Evolutionary conservation across 2,888 invertebrate genomes (phyloP), one percentile per base, ranked within the genome.

Genomic region (Lissocephala sabroskyi): DNA sequence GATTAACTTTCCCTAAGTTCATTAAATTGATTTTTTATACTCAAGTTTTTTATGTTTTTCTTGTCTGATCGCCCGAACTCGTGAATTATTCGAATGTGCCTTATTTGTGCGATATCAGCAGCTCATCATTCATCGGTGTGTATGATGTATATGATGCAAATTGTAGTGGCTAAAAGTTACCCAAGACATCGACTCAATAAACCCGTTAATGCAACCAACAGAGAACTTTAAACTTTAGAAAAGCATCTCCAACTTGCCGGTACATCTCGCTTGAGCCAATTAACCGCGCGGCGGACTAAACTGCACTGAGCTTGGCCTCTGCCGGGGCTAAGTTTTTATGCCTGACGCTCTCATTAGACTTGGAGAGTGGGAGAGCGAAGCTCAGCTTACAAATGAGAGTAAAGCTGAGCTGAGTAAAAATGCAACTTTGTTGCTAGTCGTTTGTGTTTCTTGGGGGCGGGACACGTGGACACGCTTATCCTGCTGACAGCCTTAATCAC

Each of bases 41-140:
- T n/a, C n/a, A n/a, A n/a, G n/a, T n/a, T n/a, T n/a, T n/a, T n/a
- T n/a, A n/a, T n/a, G n/a, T n/a, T n/a, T n/a, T n/a, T n/a, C n/a
- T n/a, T n/a, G n/a, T n/a, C n/a, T n/a, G n/a, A n/a, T n/a, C n/a
- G n/a, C n/a, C n/a, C n/a, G n/a, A n/a, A n/a, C n/a, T n/a, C n/a
- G n/a, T n/a, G n/a, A n/a, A n/a, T n/a, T n/a, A n/a, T 42, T 49
- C 44, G 40, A 51, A 59, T 43, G 61, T 61, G 61, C 61, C 61
- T 61, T 61, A 63, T 14, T 14, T 45, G 44, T 45, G 54, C 14
- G 23, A 26, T 32, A 45, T 13, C 3, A 29, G 10, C 10, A n/a
- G 11, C 10, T n/a, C 10, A 3, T 29, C 29, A 29, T 29, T n/a
- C 29, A n/a, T 28, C n/a, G n/a, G n/a, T 28, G 7, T 29, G 6